These are phyloP conservation scores for Ophioninae sp. DNA, from an alignment of 2,888 invertebrate species.

Conservation along the genomic window DNA sequence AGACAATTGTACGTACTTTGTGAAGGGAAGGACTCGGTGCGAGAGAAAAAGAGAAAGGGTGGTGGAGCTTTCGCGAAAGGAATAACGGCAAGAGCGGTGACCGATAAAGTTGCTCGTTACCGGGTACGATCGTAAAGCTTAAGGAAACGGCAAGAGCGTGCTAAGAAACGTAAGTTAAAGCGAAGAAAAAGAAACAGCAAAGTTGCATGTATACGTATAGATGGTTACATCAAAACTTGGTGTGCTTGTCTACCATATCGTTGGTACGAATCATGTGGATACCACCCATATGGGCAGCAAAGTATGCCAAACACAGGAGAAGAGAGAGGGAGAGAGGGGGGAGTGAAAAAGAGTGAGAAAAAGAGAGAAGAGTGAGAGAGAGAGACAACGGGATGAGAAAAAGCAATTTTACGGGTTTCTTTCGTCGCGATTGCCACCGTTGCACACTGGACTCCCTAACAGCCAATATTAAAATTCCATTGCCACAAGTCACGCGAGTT, in stretches of 20 bases:
- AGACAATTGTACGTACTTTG: constrained; percentile 14
- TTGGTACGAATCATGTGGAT: constrained; percentile 46
- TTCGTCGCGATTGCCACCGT: constrained; percentile 69
- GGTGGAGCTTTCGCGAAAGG: constrained; percentile 8
- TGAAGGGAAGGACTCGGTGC: constrained; percentile 1
- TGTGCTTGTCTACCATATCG: constrained; percentile 43
- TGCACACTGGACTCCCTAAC: constrained; percentile 41
- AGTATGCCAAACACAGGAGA: constrained; percentile 28
- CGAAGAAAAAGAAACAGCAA: constrained; percentile 13
- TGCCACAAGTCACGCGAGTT: constrained; percentile 58
- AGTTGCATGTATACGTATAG: not conserved
- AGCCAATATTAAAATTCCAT: constrained; percentile 62
- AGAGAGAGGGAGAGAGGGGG: not conserved
- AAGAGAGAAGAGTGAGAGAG: not conserved
- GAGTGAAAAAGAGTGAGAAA: constrained; percentile 1
- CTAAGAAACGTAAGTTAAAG: constrained; percentile 34
- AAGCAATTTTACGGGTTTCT: constrained; percentile 56
- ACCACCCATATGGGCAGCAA: constrained; percentile 32
- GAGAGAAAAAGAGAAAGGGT: not conserved
- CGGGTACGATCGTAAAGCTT: constrained; percentile 61
- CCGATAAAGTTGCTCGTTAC: constrained; percentile 67
- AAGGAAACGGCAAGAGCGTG: constrained; percentile 48
- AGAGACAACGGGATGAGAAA: not conserved
- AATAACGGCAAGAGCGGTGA: constrained; percentile 66
- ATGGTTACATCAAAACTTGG: constrained; percentile 29